phyloP scores from a whole-genome alignment of 2,797 vertebrate species.

The Hozukius guyotensis region DNA sequence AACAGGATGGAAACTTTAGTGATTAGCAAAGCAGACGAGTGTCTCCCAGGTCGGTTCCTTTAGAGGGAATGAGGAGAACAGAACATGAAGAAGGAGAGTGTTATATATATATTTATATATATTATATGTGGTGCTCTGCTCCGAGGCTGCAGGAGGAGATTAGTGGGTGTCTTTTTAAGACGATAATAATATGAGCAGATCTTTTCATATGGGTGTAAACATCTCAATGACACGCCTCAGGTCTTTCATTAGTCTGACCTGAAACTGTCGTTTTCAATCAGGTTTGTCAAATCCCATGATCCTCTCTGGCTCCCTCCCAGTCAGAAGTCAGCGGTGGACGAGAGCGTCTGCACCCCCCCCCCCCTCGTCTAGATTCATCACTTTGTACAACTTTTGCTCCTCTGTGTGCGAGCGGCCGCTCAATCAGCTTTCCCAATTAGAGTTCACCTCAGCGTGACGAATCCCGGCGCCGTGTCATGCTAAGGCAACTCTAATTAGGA shows the following conservation, averaged over 20 bases:
- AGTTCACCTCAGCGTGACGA: slow-evolving; percentile 61
- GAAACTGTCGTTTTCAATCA: slow-evolving; percentile 40
- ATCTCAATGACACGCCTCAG: slow-evolving; percentile 8
- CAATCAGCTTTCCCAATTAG: slow-evolving; percentile 66
- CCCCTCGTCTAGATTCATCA: slow-evolving; percentile 30
- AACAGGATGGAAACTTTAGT: background rate
- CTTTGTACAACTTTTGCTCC: slow-evolving; percentile 30
- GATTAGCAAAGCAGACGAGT: background rate
- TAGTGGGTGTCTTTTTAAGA: background rate
- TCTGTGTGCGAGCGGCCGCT: background rate
- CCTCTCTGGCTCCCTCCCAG: background rate
- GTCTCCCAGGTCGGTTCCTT: background rate
- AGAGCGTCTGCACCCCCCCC: background rate
- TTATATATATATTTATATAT: background rate
- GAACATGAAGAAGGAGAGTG: background rate
- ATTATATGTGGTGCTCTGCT: background rate
- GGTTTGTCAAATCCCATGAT: slow-evolving; percentile 34
- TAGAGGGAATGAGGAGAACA: slow-evolving; percentile 10
- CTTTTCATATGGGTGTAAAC: slow-evolving; percentile 17
- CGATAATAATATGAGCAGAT: background rate
- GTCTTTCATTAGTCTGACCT: slow-evolving; percentile 30
- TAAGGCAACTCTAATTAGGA: slow-evolving; percentile 58
- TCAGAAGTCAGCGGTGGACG: slow-evolving; percentile 2
- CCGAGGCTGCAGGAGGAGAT: slow-evolving; percentile 17
- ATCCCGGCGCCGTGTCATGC: slow-evolving; percentile 46